Percentiles rank a stretch among this genome's conserved stretches.
Conservation (phyloP, 1,140 invertebrate genomes). For the Pseudachorutes palmiensis region DNA sequence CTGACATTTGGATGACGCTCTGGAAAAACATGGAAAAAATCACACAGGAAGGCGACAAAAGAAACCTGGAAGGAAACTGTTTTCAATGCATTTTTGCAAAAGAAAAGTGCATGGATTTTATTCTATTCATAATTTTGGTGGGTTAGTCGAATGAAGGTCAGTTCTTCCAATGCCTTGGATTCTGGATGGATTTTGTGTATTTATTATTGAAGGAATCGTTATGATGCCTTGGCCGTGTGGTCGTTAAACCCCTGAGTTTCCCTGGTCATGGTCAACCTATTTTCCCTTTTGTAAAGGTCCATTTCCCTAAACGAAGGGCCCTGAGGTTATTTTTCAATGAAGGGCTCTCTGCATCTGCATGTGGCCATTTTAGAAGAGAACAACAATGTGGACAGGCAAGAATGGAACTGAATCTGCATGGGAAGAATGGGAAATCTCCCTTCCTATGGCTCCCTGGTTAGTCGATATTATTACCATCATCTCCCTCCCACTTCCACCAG, state of each 20-base stretch:
- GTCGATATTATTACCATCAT: neutral
- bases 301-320: neutral
- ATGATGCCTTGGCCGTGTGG: too few relatives aligned
- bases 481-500: too few relatives aligned
- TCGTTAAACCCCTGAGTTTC: neutral
- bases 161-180: too few relatives aligned
- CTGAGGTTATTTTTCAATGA: neutral
- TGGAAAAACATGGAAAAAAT: conserved; percentile 44
- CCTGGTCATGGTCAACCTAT: conserved; percentile 9
- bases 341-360: neutral
- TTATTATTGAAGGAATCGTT: too few relatives aligned
- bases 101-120: neutral
- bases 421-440: neutral
- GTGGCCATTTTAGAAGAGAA: neutral
- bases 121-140: too few relatives aligned
- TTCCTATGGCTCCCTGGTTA: too few relatives aligned
- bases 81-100: neutral
- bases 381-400: neutral
- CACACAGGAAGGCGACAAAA: too few relatives aligned
- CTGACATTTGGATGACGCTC: conserved; percentile 80
- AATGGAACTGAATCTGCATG: conserved; percentile 6
- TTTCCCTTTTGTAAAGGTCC: neutral
- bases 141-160: too few relatives aligned
- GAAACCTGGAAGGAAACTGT: too few relatives aligned
- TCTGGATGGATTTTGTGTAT: too few relatives aligned